Conservation (phyloP, 1,140 invertebrate species). For the Agrypnia vestita region DNA sequence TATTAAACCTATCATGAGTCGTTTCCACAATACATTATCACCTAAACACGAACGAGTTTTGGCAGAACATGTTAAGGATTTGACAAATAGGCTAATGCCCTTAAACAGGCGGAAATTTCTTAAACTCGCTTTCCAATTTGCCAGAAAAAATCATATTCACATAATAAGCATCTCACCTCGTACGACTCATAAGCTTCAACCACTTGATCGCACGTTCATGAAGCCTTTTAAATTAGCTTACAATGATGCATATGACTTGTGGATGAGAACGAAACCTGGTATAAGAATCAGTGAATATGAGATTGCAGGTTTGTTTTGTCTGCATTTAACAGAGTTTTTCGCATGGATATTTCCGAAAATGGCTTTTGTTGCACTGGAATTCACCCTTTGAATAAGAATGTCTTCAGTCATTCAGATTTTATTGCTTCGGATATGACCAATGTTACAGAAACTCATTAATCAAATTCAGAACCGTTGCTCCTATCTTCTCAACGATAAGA, state of each 20-base stretch:
- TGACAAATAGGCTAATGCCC: constrained; percentile 9
- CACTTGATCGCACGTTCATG: constrained; percentile 21
- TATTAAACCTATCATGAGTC: constrained; percentile 2
- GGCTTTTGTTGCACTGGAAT: constrained; percentile 18
- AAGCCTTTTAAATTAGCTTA: constrained; percentile 27
- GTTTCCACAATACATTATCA: constrained; percentile 9
- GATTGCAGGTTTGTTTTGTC: constrained; percentile 8
- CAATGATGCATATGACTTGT: constrained; percentile 14
- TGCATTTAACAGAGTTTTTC: constrained; percentile 23
- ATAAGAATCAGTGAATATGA: constrained; percentile 28
- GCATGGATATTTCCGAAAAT: constrained; percentile 8
- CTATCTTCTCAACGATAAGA: constrained; percentile 13
- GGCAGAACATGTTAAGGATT: too few species aligned
- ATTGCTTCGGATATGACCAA: constrained; percentile 29
- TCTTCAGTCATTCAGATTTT: constrained; percentile 22
- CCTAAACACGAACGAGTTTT: constrained; percentile 20
- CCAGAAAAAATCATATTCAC: constrained; percentile 27
- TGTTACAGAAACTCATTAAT: constrained; percentile 18
- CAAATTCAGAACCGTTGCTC: constrained; percentile 10
- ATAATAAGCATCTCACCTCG: constrained; percentile 15
- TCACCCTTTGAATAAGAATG: constrained; percentile 22
- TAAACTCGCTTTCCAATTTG: constrained; percentile 14
- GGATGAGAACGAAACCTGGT: constrained; percentile 23
- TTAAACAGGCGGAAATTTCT: constrained; percentile 7
- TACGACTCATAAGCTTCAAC: constrained; percentile 13